Base-by-base conservation (phyloP, 2,888 invertebrate species). In the Lasioglossum morio region DNA sequence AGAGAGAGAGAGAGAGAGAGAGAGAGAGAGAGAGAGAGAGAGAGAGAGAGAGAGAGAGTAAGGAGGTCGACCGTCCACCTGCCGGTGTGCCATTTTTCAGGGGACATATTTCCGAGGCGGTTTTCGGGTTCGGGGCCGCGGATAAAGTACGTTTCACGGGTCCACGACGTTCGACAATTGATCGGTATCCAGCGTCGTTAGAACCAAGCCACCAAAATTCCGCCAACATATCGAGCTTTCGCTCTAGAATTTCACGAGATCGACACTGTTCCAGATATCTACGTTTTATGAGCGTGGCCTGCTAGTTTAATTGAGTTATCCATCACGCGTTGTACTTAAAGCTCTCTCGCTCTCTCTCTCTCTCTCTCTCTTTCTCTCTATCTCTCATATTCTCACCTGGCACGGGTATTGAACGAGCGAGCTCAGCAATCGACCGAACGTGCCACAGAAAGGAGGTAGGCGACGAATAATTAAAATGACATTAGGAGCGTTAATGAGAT, bases 381-480 rank as follows among this genome's bases (percentile, higher is more conserved):
- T 46, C 46, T 16, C 5, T 46, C 16, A 19, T 23, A 19, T 27
- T 27, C 7, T 34, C 60, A 46, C 40, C 57, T 37, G 23, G 40
- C 37, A n/a, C 34, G 34, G 48, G 4, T 37, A 69, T 69, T 34
- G 37, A 37, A 37, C 23, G 37, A 37, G 4, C 37, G 3, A 37
- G 19, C 12, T 0, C 69, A 10, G 37, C 46, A 66, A 40, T 48
- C n/a, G 46, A 43, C 78, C 37, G 73, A 43, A 69, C 19, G 23
- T 66, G 74, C 34, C 63, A 48, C 34, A 27, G 70, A 66, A 53
- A 75, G 57, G 66, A 79, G 78, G 66, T 72, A 77, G 70, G 74
- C 46, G n/a, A 78, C 75, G 79, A 63, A 77, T 84, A 84, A 85
- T 77, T 80, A 53, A 37, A 76, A 77, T 43, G 80, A 53, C 48